Evolutionary conservation across 2,113 vertebrate genomes (phyloP).

Genomic region (Lutjanus erythropterus): DNA sequence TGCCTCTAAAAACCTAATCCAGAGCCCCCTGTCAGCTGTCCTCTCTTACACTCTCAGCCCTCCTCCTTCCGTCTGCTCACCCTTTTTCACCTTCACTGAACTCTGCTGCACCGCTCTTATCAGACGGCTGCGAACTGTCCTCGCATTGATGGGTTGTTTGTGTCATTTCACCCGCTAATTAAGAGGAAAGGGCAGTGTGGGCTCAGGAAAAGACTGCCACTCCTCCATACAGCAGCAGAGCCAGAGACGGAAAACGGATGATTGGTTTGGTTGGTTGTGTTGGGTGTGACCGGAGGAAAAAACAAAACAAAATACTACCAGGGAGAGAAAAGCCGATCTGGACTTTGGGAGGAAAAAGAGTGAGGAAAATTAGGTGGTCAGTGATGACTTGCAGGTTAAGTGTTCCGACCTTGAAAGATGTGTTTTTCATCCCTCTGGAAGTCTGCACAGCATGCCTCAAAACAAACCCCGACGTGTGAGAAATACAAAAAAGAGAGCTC

Average conservation of each 20-base stretch:
- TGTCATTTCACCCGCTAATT: slow-evolving; percentile 65
- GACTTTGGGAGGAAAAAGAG: background rate
- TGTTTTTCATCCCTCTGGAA: slow-evolving; percentile 5
- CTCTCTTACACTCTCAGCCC: background rate
- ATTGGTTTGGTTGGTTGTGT: slow-evolving; percentile 22
- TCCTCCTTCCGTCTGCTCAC: slow-evolving; percentile 17
- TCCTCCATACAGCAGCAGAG: slow-evolving; percentile 33
- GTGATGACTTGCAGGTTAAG: slow-evolving; percentile 8
- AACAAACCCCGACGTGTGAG: slow-evolving; percentile 16
- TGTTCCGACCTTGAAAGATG: slow-evolving; percentile 22
- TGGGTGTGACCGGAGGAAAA: slow-evolving; percentile 11
- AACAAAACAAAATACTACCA: slow-evolving; percentile 30
- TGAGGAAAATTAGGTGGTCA: slow-evolving; percentile 12
- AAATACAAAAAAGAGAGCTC: slow-evolving; percentile 22
- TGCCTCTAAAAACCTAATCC: slow-evolving; percentile 32
- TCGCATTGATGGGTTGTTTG: slow-evolving; percentile 45
- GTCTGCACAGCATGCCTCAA: background rate
- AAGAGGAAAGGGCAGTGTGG: slow-evolving; percentile 54
- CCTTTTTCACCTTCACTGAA: slow-evolving; percentile 44
- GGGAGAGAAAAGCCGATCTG: background rate
- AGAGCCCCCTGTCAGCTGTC: slow-evolving; percentile 20
- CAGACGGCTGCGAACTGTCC: slow-evolving; percentile 23
- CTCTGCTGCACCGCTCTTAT: slow-evolving; percentile 32
- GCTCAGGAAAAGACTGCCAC: slow-evolving; percentile 39
- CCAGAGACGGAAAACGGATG: slow-evolving; percentile 18